Percentiles rank a stretch among this genome's conserved stretches.
These are phyloP conservation scores for Phyllotis vaccarum DNA, from an alignment of 2,797 vertebrate genomes.

Conservation along the genomic window DNA sequence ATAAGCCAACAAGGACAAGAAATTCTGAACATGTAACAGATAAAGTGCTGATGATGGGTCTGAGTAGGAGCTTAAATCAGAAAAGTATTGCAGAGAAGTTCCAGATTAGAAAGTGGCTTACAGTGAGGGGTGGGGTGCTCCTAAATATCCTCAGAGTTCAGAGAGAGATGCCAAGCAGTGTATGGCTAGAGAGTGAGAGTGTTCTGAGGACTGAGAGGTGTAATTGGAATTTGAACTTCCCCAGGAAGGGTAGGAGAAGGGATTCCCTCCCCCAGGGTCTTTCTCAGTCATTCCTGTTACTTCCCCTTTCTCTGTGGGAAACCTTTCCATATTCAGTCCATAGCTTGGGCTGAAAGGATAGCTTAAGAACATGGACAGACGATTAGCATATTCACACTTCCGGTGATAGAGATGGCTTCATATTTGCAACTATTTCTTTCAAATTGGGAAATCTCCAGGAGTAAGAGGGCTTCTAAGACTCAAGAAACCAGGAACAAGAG, in stretches of 20 bases:
- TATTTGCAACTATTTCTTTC: neutral
- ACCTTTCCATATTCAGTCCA: neutral
- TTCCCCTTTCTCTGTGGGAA: neutral
- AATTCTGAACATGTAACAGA: neutral
- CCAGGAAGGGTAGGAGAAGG: neutral
- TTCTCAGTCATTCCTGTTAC: neutral
- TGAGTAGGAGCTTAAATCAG: neutral
- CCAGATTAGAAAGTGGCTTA: neutral
- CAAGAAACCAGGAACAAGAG: neutral
- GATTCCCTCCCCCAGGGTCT: no score
- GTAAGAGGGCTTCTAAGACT: neutral
- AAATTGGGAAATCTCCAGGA: neutral
- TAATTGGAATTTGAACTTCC: neutral
- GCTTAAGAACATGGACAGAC: neutral
- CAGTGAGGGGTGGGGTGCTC: neutral
- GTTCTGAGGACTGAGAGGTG: neutral
- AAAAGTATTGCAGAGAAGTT: neutral
- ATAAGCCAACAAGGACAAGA: neutral
- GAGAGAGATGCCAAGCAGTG: neutral
- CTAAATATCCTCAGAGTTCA: neutral
- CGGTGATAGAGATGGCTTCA: neutral
- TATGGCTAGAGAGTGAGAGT: neutral
- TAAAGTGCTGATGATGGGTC: neutral
- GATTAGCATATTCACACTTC: neutral
- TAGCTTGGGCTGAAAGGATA: constrained; percentile 12